Conservation (phyloP, 2,888 invertebrate species). For the Idaea biselata region DNA sequence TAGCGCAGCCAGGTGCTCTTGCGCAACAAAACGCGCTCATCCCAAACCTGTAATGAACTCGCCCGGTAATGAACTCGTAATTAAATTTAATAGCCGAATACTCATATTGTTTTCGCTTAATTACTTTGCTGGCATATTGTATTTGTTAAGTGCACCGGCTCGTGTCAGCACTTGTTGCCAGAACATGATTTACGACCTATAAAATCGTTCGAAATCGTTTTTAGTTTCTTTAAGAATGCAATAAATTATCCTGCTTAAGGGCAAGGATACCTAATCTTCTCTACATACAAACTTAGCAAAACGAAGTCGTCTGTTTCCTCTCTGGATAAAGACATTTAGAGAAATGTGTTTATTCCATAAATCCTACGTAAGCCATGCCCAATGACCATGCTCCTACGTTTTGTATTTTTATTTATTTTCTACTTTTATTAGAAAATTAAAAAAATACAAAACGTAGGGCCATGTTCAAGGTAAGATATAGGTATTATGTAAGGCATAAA, state of each 20-base stretch:
- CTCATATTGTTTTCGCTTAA: conserved; percentile 26
- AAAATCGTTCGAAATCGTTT: background rate
- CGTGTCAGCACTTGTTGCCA: background rate
- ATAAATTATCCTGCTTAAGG: background rate
- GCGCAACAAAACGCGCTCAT: conserved; percentile 26
- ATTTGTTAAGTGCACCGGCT: background rate
- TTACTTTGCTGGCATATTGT: conserved; percentile 11
- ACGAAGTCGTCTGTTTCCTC: no score
- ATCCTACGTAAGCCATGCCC: no score
- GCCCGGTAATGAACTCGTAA: conserved; percentile 26
- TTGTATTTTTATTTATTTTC: no score
- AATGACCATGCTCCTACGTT: no score
- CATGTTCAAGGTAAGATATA: no score
- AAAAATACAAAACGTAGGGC: no score
- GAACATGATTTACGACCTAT: background rate
- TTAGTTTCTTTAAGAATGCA: background rate
- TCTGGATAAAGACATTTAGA: no score
- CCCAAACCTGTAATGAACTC: conserved; percentile 23
- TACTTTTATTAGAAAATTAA: no score
- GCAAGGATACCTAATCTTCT: no score
- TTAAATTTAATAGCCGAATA: conserved; percentile 25
- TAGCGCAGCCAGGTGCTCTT: conserved; percentile 23
- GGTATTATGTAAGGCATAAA: no score
- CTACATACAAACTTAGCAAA: no score
- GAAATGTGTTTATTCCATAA: no score